Evolutionary conservation across 2,113 vertebrate species (phyloP), one percentile per base, ranked within the genome.

Genomic region (Conger conger): DNA sequence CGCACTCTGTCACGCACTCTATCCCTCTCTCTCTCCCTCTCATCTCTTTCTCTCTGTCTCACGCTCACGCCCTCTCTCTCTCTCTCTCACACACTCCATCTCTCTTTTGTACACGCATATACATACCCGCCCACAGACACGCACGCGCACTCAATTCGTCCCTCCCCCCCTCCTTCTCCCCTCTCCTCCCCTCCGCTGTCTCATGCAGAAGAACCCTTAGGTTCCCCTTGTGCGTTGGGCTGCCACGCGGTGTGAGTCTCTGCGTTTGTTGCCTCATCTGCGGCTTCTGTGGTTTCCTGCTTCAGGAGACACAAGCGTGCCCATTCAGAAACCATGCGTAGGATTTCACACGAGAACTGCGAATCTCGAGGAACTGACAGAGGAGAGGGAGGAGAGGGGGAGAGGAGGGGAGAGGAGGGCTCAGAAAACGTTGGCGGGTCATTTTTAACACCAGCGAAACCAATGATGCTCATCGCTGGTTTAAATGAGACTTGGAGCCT

Each of bases 1-100:
- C 4, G 7, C 45, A 11, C 4, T 50, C 45, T 50, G 40, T 42
- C 40, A 3, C n/a, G 83, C 86, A 80, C 54, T 79, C 54, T 35
- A 0, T 76, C 13, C 20, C 57, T 60, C 13, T 60, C 57, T 60
- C 4, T 35, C 16, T 53, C 50, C 50, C 16, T 53, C 50, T 53
- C 50, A 11, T 16, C 50, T 53, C 50, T 16, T 53, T 53, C 50
- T 53, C 50, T 53, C 50, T 84, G 87, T 88, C 82, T 87, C 83
- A 82, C 86, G 80, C 54, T 79, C 60, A 30, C 0, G 68, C 4
- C 20, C 4, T 60, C 57, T 60, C 57, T 60, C 16, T 84, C 88
- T 88, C 83, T 87, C 83, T 83, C 86, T 82, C 54, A 76, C 60
- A 30, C 0, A 73, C 57, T 60, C 57, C 20, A 13, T 60, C 57